Evolutionary conservation across 2,797 vertebrate species (phyloP), one percentile per base, ranked within the genome.

Genomic region (Poeciliopsis presidionis): DNA sequence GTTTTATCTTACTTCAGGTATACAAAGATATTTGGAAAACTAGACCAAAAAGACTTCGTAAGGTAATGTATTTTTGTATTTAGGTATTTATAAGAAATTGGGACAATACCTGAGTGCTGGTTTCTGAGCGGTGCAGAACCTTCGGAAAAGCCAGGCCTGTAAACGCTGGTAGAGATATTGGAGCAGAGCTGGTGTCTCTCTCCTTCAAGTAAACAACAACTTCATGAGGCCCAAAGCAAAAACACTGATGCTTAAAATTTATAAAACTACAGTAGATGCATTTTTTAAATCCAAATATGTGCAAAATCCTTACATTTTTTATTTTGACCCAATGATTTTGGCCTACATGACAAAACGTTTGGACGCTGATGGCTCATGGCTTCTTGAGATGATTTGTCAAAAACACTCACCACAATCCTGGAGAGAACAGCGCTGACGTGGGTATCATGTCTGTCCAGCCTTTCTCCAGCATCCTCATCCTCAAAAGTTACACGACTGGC

Each of bases 341-440:
- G 47, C 47, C 47, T 49, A 49, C 18, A 49, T 49, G 47, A 20
- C 47, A 49, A 7, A 49, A 49, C 1, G 16, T 49, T 49, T 20
- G 47, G 47, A 20, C 0, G 20, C 47, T 49, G 47, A 7, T 47
- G 46, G 20, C 46, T 22, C 11, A 33, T 7, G 22, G 41, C 30
- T 11, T 45, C 67, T 25, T 36, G 5, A 28, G 12, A 7, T n/a
- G 65, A 39, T n/a, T 77, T 78, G 36, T 72, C n/a, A 57, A 55
- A 13, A 59, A n/a, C 39, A 94, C 97, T 90, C 90, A 98, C 98
- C 89, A 99, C 93, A 73, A 99, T 99, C 93, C 94, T 97, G 78
- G 96, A 97, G 81, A 99, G 95, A 80, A 99, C 97, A 25, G 97
- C 96, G 75, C 96, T 99, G 94, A 99, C 94, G 84, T 99, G 98